phyloP scores from a whole-genome alignment of 2,113 vertebrate species.

The Brevimyrus niger region DNA sequence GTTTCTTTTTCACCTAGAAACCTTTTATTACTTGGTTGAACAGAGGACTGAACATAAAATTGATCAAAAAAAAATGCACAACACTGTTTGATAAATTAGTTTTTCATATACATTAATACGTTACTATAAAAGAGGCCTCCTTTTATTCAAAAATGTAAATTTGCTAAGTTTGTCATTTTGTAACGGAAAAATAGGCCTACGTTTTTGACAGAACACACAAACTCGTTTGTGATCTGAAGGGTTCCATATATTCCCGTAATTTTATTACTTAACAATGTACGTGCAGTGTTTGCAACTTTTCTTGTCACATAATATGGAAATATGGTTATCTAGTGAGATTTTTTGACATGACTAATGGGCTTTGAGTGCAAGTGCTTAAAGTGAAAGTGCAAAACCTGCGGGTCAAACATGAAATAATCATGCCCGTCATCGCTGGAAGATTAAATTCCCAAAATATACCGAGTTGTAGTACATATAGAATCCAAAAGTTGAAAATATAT shows the following conservation, averaged over 20 bases:
- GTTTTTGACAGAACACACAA: background rate
- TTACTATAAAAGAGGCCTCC: background rate
- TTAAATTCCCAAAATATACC: slow-evolving; percentile 30
- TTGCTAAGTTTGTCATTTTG: background rate
- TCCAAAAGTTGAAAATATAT: background rate
- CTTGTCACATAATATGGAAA: background rate
- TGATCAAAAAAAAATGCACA: background rate
- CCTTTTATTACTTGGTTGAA: background rate
- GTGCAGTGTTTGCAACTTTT: background rate
- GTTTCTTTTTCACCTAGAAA: background rate
- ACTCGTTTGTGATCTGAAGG: background rate
- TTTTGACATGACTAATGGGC: background rate
- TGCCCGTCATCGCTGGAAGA: slow-evolving; percentile 24
- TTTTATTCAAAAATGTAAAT: background rate
- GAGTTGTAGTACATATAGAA: slow-evolving; percentile 41
- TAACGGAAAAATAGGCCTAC: background rate
- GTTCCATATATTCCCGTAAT: background rate
- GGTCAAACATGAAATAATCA: slow-evolving; percentile 50
- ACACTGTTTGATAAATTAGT: background rate
- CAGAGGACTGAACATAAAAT: background rate
- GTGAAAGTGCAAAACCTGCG: slow-evolving; percentile 51
- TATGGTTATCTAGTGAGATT: background rate
- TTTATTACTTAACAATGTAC: background rate
- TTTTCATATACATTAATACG: background rate
- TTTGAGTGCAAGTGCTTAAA: slow-evolving; percentile 57